Base-by-base conservation (phyloP, 2,888 invertebrate species). In the Nineta flava region DNA sequence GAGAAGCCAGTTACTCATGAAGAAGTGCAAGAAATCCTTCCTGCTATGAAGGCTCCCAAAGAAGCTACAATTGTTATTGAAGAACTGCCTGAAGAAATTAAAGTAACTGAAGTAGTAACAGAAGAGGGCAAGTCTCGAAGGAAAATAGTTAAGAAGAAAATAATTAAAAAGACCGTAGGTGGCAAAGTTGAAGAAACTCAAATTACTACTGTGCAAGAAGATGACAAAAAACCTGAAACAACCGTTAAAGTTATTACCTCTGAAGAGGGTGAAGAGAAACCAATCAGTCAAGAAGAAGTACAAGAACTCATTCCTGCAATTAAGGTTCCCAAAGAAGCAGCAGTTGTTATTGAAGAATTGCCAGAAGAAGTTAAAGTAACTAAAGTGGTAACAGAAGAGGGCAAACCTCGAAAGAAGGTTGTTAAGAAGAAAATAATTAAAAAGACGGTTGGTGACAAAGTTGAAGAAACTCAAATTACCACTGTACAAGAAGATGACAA, bases 321-420 rank as follows among this genome's bases (percentile, higher is more conserved):
- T 1, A 61, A 46, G 34, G 54, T 52, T 26, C 50, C 59, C 48
- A 9, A 46, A 49, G 40, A 46, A 50, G 56, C 58, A 46, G 57
- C 59, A 13, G 19, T 21, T 9, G 38, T 51, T 48, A 38, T 44
- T 17, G 52, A 54, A 46, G 52, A 47, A 40, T 15, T 64, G 13
- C 69, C 71, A 44, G 66, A 68, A 57, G 59, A 66, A 55, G 65
- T 70, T 2, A 62, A 66, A 53, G 58, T 68, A 0, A 61, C 60
- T 2, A 55, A 58, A 53, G 53, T 53, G 21, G 47, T 50, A 21
- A 53, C 54, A 42, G 56, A 31, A 52, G 55, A 62, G 46, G 56
- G 59, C 56, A 55, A 59, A 57, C 51, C 55, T 10, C 54, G 58
- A 55, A 54, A 55, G 40, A 55, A 32, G 41, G 43, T 17, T 13